Conservation (phyloP, 2,888 invertebrate genomes). For the Sicus ferrugineus region DNA sequence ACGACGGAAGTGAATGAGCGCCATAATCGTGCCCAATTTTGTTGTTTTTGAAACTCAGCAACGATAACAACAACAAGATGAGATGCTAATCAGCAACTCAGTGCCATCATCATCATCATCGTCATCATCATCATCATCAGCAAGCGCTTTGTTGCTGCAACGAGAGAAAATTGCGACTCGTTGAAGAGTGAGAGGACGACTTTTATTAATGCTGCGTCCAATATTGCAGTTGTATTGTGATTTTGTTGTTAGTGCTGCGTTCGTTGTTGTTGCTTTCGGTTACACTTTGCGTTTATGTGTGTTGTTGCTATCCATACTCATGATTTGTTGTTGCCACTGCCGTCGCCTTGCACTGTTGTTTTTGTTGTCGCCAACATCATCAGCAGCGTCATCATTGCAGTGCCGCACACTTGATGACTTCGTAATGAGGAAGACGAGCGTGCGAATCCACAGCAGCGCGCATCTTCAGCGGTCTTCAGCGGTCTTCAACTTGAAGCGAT, state of each 20-base stretch:
- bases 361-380: neutral
- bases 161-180: neutral
- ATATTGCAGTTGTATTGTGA: neutral
- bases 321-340: neutral
- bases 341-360: neutral
- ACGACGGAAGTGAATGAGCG: constrained; percentile 41
- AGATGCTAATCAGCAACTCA: neutral
- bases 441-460: neutral
- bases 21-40: constrained; percentile 20
- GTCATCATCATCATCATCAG: neutral
- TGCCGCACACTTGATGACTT: neutral
- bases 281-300: neutral
- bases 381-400: neutral
- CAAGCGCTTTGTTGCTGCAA: neutral
- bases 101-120: neutral
- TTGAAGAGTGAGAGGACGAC: neutral
- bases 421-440: neutral
- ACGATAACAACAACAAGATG: neutral
- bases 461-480: constrained; percentile 15
- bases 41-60: too few species aligned
- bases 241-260: neutral
- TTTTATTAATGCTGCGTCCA: neutral
- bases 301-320: neutral
- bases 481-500: constrained; percentile 13
- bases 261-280: constrained; percentile 7